Evolutionary conservation across 1,140 invertebrate species (phyloP), one percentile per base, ranked within the genome.

Genomic region (Saxidomus purpurata): DNA sequence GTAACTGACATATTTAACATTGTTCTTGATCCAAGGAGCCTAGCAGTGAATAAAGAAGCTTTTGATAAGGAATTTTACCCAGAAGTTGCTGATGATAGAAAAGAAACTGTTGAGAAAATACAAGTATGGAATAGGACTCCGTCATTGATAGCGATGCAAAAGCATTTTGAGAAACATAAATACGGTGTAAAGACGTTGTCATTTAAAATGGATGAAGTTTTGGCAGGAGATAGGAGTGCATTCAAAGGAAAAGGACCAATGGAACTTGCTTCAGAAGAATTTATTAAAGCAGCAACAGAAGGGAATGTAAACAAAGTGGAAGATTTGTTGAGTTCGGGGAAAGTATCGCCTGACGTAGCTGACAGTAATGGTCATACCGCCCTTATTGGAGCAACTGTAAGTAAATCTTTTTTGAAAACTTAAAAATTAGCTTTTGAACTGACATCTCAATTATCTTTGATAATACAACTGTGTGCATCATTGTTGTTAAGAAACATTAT

Each of bases 271-370:
- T 95, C 95, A 25, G 93, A 94, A 67, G 88, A 94, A 59, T 87
- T 95, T 0, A 87, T 96, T 40, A 69, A 61, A n/a, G 92, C 93
- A 25, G 92, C 95, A 0, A 83, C 89, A 0, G 63, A 81, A n/a
- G 95, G 95, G 25, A 90, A 95, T 81, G 52, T 91, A 0, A 89
- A 91, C 52, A 89, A 86, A 63, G 94, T 95, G 28, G 91, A 93
- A 63, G 89, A 92, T 52, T 82, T 95, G 28, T 86, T 96, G 59
- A 90, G 92, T 28, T 89, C 91, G 52, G 92, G 93, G 15, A 92
- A 89, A n/a, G 94, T 95, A 40, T 92, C 94, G 85, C 93, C 94
- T 49, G 94, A 96, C 91, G 95, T 95, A 0, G 90, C 94, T 22
- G 95, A 95, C 86, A 90, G 79, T n/a, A 76, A 92, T 80, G 95